These are phyloP conservation scores for Operophtera brumata DNA, from an alignment of 2,888 invertebrate genomes.

Conservation along the genomic window DNA sequence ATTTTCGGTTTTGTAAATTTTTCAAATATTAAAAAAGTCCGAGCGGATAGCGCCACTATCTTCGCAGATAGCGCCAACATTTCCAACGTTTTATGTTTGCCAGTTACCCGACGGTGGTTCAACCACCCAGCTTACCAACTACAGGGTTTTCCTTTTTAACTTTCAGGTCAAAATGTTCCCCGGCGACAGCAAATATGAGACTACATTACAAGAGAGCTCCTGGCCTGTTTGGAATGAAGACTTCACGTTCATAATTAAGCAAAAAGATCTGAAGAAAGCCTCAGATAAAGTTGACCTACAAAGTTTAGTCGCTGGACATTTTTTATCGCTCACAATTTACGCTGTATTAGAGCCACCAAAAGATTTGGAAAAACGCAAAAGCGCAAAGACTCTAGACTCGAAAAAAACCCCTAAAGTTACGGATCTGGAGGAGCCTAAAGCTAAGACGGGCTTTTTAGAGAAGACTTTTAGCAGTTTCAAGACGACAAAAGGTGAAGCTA, in stretches of 20 bases:
- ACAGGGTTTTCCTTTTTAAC: not conserved
- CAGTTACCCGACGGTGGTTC: too few species aligned
- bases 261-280: constrained; percentile 74
- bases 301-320: constrained; percentile 83
- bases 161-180: constrained; percentile 89
- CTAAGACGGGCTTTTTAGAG: constrained; percentile 75
- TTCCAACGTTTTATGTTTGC: too few species aligned
- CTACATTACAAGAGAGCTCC: constrained; percentile 85
- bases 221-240: constrained; percentile 92
- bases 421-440: constrained; percentile 71
- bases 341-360: constrained; percentile 83
- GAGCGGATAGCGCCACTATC: too few species aligned
- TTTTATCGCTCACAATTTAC: constrained; percentile 85
- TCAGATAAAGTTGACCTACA: constrained; percentile 75
- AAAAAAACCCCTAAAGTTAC: constrained; percentile 62
- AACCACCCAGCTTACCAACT: not conserved
- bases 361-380: constrained; percentile 62
- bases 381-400: constrained; percentile 55
- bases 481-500: constrained; percentile 67
- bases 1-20: too few species aligned
- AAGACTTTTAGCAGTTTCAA: constrained; percentile 75
- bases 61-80: too few species aligned
- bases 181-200: constrained; percentile 87
- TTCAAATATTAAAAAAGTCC: too few species aligned
- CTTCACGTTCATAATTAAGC: constrained; percentile 84